A percentile compares a stretch with the other conserved stretches of the same genome.
These are phyloP conservation scores for Acanthococcus lagerstroemiae DNA, from an alignment of 2,888 invertebrate species.

Conservation along the genomic window DNA sequence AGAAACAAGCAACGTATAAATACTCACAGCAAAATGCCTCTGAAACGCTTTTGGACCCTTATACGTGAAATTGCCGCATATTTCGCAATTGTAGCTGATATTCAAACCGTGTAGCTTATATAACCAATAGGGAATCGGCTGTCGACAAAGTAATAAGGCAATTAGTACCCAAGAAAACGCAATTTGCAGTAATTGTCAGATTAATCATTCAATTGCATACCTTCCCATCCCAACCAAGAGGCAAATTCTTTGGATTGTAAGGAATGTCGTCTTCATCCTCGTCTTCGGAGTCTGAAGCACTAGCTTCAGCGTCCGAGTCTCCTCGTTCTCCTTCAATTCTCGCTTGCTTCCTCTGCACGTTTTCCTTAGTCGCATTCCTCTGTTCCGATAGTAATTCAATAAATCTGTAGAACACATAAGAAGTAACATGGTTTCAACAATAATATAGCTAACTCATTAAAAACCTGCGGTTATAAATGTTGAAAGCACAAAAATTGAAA, in stretches of 20 bases:
- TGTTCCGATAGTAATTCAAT: slow-evolving; percentile 76
- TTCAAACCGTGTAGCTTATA: slow-evolving; percentile 98
- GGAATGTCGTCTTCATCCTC: slow-evolving; percentile 86
- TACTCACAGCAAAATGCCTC: slow-evolving; percentile 73
- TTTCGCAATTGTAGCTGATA: slow-evolving; percentile 97
- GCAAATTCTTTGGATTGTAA: slow-evolving; percentile 98
- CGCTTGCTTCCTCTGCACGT: slow-evolving; percentile 96
- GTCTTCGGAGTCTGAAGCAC: slow-evolving; percentile 62
- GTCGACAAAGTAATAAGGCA: slow-evolving; percentile 39
- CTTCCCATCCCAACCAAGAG: slow-evolving; percentile 98
- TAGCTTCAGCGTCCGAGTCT: slow-evolving; percentile 82
- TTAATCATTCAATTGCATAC: too few relatives aligned
- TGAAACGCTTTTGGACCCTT: slow-evolving; percentile 99
- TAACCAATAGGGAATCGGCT: slow-evolving; percentile 86
- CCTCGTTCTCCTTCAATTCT: slow-evolving; percentile 86
- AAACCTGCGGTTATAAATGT: too few relatives aligned
- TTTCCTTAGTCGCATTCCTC: slow-evolving; percentile 86
- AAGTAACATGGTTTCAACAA: too few relatives aligned
- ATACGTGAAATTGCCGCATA: slow-evolving; percentile 97
- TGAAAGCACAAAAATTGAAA: too few relatives aligned
- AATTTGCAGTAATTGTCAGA: too few relatives aligned
- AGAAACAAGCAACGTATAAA: too few relatives aligned
- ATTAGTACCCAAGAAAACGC: neutral
- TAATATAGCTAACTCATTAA: too few relatives aligned
- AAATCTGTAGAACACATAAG: slow-evolving; percentile 50